Percentiles rank a stretch among this genome's conserved stretches.
Conservation (phyloP, 2,797 vertebrate genomes). For the Alauda arvensis region DNA sequence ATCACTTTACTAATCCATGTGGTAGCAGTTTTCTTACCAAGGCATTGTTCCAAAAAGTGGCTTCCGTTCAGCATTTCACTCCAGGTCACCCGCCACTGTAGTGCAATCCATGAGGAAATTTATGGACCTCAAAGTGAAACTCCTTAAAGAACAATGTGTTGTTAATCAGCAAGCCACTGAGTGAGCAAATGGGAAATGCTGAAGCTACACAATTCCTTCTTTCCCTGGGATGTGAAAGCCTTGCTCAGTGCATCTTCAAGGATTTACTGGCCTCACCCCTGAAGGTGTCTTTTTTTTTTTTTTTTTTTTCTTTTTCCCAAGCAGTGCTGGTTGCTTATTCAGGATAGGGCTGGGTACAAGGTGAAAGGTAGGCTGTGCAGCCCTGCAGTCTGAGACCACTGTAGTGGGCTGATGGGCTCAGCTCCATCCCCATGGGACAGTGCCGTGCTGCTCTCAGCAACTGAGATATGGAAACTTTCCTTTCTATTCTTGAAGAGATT, state of each 20-base stretch:
- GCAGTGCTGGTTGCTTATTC: background rate
- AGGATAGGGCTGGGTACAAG: background rate
- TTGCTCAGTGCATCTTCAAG: background rate
- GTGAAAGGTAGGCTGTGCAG: background rate
- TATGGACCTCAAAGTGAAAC: constrained; percentile 7
- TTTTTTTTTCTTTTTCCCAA: background rate
- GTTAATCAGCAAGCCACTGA: background rate
- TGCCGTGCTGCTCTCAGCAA: fast-evolving
- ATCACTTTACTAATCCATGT: background rate
- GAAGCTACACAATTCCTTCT: background rate
- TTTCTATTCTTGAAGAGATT: background rate
- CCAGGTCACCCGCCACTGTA: background rate
- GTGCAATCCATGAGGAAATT: background rate
- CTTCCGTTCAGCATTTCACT: constrained; percentile 9
- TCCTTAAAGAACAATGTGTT: background rate
- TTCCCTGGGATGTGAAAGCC: background rate
- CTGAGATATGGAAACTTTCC: background rate
- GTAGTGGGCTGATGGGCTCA: background rate
- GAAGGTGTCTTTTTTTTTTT: background rate
- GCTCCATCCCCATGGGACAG: background rate
- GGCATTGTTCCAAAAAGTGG: background rate
- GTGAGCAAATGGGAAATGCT: constrained; percentile 18
- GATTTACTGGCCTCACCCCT: background rate
- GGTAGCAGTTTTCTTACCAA: background rate
- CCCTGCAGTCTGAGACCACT: background rate